Base-by-base conservation (phyloP, 2,113 vertebrate species). In the Romanogobio albipinnatus region DNA sequence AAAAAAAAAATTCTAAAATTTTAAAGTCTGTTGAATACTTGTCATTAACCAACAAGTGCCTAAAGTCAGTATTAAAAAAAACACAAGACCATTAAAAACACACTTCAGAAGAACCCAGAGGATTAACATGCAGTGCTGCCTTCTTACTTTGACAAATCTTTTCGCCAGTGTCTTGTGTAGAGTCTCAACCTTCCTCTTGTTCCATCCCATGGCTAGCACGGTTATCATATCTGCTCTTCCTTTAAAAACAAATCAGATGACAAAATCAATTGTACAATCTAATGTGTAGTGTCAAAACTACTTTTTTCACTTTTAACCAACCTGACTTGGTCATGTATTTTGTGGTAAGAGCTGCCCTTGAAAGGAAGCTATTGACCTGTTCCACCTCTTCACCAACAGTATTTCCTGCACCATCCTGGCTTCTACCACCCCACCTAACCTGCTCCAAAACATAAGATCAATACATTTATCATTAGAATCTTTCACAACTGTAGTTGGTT, bases 271-370 rank as follows among this genome's bases (percentile, higher is more conserved):
- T 64, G 26, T 64, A 64, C 26, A 64, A 66, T 66, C 62, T 66
- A 66, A 11, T 66, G 62, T 66, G 26, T 66, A 13, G 33, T 36
- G 33, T 36, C 3, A 4, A 36, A 39, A 15, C 6, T n/a, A 2
- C 15, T 70, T 70, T 58, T 33, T 45, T 45, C 45, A 2, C 33
- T 3, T 36, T 36, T 36, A 79, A 79, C 76, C 53, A 79, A 79
- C 76, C 76, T 79, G 76, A 79, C 76, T 79, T 79, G 76, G 76
- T 79, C 49, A 79, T 79, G 76, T 79, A 79, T 14, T 79, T 79
- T 79, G 76, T 79, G 36, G 76, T 79, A 36, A 79, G 43, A 79
- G 76, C 76, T 79, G 76, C 49, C 33, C 76, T 79, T 53, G 76
- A 49, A 19, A 79, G 49, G 66, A 70, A 70, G 15, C 66, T 43